Base-by-base conservation (phyloP, 2,797 vertebrate genomes). In the Salmo trutta region DNA sequence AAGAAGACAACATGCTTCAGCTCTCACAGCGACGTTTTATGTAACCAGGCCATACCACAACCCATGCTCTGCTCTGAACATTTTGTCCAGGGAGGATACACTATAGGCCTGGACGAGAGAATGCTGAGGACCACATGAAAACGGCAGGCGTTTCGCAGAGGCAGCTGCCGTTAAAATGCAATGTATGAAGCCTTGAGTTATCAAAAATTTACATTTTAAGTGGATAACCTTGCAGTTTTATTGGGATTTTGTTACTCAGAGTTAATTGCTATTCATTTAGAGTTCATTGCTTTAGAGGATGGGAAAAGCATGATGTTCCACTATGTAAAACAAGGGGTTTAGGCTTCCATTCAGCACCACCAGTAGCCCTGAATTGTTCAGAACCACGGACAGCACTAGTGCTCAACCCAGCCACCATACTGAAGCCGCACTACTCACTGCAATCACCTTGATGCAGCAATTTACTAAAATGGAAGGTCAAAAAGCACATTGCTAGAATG, bases 361-460 rank as follows among this genome's bases (percentile, higher is more conserved):
- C 5, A 41, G 33, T 7, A 52, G 6, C 21, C 5, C 16, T 53
- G 27, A 64, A 77, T 53, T 52, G 70, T 33, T 87, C 81, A 89
- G 88, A 3, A 87, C 89, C 79, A 52, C 0, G 79, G 87, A 86
- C 82, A 89, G 84, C 79, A 17, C 31, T 21, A 24, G 53, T 17
- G 6, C 56, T 21, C 56, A 66, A 29, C 3, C 15, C 56, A 59
- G 19, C 6, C 17, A 59, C 24, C 27, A 29, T 66, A 6, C 64
- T 66, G 64, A 4, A 14, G 1, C 64, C 27, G 27, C 27, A 29
- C 24, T 41, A 16, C 24, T 41, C 41, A 41, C 7, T 41, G 8
- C 7, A 47, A 47, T 12, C 10, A 12, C 41, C 41, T 47, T 47
- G 41, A 47, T 14, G 41, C 41, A 47, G 41, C 10, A 47, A 47